Conservation (phyloP, 2,113 vertebrate genomes). For the Oreocharis arfaki region DNA sequence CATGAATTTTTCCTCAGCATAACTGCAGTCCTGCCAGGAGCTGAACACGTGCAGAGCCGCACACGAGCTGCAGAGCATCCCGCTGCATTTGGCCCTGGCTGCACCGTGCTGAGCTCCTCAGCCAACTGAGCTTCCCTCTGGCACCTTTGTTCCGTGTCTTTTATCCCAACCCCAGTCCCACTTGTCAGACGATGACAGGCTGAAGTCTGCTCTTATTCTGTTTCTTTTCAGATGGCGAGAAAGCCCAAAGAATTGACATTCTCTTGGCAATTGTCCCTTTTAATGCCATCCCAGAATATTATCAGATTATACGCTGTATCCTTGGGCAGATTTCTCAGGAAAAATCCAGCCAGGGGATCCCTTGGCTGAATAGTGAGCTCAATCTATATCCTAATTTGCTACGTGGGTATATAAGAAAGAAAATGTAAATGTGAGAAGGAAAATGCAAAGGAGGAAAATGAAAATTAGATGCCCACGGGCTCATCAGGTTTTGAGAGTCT, state of each 20-base stretch:
- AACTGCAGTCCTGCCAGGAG: not conserved
- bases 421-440: not conserved
- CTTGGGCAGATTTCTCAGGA: not conserved
- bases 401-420: not conserved
- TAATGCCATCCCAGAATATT: not conserved
- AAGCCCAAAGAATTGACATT: constrained; percentile 38
- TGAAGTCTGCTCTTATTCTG: not conserved
- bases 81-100: not conserved
- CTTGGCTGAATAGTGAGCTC: not conserved
- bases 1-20: not conserved
- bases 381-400: not conserved
- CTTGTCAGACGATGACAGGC: constrained; percentile 18
- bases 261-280: constrained; percentile 27
- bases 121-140: not conserved
- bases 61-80: not conserved
- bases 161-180: constrained; percentile 5
- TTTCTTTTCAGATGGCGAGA: constrained; percentile 37
- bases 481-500: not conserved
- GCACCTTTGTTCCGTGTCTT: constrained; percentile 35
- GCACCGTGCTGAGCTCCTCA: not conserved
- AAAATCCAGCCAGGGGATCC: not conserved
- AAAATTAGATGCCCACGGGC: not conserved
- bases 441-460: not conserved
- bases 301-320: not conserved
- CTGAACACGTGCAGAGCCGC: not conserved